Conservation (phyloP, 2,888 invertebrate species). For the Creontiades dilutus region DNA sequence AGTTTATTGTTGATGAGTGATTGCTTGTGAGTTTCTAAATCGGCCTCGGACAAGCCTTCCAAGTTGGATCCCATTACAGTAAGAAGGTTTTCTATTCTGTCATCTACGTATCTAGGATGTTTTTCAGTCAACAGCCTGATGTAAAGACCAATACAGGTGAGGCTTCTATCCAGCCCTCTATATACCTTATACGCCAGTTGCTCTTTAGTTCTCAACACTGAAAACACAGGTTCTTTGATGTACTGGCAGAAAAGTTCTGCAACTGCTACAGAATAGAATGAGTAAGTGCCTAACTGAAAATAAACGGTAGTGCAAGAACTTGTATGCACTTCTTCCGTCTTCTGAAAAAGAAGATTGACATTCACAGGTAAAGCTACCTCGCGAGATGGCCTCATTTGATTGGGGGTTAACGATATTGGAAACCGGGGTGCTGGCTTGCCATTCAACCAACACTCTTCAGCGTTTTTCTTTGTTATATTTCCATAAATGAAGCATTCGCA, state of each 20-base stretch:
- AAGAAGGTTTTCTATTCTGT: slow-evolving; percentile 30
- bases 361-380: background rate
- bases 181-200: slow-evolving; percentile 34
- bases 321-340: slow-evolving; percentile 37
- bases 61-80: slow-evolving; percentile 11
- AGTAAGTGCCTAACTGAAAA: slow-evolving; percentile 35
- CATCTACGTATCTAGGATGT: slow-evolving; percentile 37
- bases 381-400: slow-evolving; percentile 1
- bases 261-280: background rate
- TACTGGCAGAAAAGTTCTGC: slow-evolving; percentile 35
- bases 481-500: slow-evolving; percentile 33
- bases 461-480: slow-evolving; percentile 18
- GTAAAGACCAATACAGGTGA: slow-evolving; percentile 22
- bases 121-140: slow-evolving; percentile 29
- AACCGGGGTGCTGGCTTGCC: background rate
- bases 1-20: slow-evolving; percentile 6
- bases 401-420: background rate
- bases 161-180: slow-evolving; percentile 31
- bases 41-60: background rate
- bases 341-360: slow-evolving; percentile 7
- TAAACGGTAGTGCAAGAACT: slow-evolving; percentile 38
- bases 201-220: slow-evolving; percentile 41
- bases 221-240: slow-evolving; percentile 46
- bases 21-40: slow-evolving; percentile 37
- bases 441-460: slow-evolving; percentile 12